Conservation (phyloP, 2,797 vertebrate genomes). For the Rhinogobio ventralis region DNA sequence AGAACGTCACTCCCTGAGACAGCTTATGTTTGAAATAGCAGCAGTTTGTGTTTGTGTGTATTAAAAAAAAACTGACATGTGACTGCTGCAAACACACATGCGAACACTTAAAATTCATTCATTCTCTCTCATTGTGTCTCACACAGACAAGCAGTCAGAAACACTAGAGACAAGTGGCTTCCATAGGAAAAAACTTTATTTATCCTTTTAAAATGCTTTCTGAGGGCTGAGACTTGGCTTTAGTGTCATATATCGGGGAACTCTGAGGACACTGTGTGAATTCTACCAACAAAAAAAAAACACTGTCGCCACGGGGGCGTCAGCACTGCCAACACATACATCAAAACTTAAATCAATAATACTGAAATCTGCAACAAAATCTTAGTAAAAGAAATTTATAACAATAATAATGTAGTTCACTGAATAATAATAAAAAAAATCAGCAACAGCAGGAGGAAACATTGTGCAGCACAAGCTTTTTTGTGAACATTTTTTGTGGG, state of each 20-base stretch:
- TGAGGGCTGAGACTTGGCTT: conserved; percentile 57
- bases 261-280: conserved; percentile 52
- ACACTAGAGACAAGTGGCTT: conserved; percentile 40
- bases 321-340: conserved; percentile 62
- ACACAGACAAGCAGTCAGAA: conserved; percentile 16
- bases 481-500: conserved; percentile 30
- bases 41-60: conserved; percentile 32
- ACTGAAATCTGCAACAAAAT: conserved; percentile 57
- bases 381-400: conserved; percentile 56
- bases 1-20: conserved; percentile 41
- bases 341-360: conserved; percentile 61
- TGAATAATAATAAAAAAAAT: conserved; percentile 51
- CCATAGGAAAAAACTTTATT: conserved; percentile 72
- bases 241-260: conserved; percentile 46
- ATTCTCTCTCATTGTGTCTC: conserved; percentile 4
- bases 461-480: conserved; percentile 39
- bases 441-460: conserved; percentile 48
- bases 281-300: conserved; percentile 27
- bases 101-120: background rate
- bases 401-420: conserved; percentile 54
- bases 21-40: conserved; percentile 46
- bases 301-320: conserved; percentile 39
- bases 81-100: conserved; percentile 7
- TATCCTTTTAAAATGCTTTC: conserved; percentile 68
- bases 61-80: background rate